Base-by-base conservation (phyloP, 2,797 vertebrate genomes). In the Xiphorhynchus erythropygius region DNA sequence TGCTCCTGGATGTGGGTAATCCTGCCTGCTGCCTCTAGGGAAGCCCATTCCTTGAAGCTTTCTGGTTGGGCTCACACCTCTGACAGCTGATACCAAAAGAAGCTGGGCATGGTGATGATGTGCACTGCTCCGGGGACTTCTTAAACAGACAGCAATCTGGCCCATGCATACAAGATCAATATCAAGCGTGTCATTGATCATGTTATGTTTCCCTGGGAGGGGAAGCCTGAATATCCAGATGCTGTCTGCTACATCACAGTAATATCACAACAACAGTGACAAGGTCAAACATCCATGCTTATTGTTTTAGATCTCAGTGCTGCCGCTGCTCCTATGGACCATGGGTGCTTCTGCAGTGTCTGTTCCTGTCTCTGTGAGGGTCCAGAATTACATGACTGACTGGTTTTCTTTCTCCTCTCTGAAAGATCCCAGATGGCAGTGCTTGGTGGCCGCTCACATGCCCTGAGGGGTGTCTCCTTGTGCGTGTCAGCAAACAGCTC, bases 161-260 rank as follows among this genome's bases (percentile, higher is more conserved):
- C 59, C 69, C 32, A 13, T 5, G 41, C 50, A 23, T 8, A 28
- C 17, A 23, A 53, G 65, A 93, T 84, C 92, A 70, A 80, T 88
- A 88, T 7, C 30, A 60, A 73, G 76, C 6, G 0, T 67, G 74
- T 13, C 42, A 92, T 2, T 8, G 2, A 96, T 82, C 59, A 28
- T 2, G 49, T 44, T 73, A 5, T 32, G 57, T 59, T 91, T 95
- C 79, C 63, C 91, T 81, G 52, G 28, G 28, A 94, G 84, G 90
- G 47, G 84, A 89, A 92, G 49, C 18, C 59, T 59, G 47, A 74
- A 82, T 93, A 91, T 93, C 77, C 63, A 86, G 83, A 88, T 88
- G 79, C 79, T n/a, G 52, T 18, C 82, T 95, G 79, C 84, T 78
- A 17, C 18, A 13, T 23, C 64, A 53, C 46, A 78, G 70, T 35